Evolutionary conservation across 2,888 invertebrate genomes (phyloP), one percentile per base, ranked within the genome.

Genomic region (Hemaris fuciformis): DNA sequence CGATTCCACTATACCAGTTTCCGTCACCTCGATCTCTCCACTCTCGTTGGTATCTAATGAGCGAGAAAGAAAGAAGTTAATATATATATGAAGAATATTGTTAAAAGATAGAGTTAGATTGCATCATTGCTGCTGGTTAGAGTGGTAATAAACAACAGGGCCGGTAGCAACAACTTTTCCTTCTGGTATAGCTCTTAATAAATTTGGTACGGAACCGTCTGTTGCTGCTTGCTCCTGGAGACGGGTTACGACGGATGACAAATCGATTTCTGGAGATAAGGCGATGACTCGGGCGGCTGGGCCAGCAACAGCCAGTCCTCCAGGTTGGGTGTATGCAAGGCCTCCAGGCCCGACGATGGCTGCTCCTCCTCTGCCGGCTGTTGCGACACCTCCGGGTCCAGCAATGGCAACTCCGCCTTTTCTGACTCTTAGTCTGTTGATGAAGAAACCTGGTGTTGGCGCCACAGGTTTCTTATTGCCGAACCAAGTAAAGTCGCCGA

Each of bases 331-430:
- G 68, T 95, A 95, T 0, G 96, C 96, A 15, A 95, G 93, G 0
- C 96, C 96, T 42, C 96, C 96, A 0, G 96, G 96, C 0, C 96
- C 96, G 2, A 96, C 96, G 61, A 96, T 95, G 0, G 96, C 96
- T 0, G 96, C 96, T 4, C 96, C 96, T 6, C 96, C 96, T 75
- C 94, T 94, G 13, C 96, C 96, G 1, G 96, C 96, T 0, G 96
- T 96, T 0, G 96, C 96, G 10, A 96, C 95, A 38, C 96, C 96
- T n/a, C 96, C 96, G 0, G 96, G 96, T 0, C 96, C 96, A 1
- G 96, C 96, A 59, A 96, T 96, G 0, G 96, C 96, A 5, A 96
- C 96, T 15, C 96, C 96, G 2, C 96, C 96, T 79, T 94, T 94
- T 64, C 95, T 92, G 20, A 96, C 96, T 81, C 94, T 95, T 23